phyloP scores from a whole-genome alignment of 2,797 vertebrate species.

The Scomberomorus guttatus region DNA sequence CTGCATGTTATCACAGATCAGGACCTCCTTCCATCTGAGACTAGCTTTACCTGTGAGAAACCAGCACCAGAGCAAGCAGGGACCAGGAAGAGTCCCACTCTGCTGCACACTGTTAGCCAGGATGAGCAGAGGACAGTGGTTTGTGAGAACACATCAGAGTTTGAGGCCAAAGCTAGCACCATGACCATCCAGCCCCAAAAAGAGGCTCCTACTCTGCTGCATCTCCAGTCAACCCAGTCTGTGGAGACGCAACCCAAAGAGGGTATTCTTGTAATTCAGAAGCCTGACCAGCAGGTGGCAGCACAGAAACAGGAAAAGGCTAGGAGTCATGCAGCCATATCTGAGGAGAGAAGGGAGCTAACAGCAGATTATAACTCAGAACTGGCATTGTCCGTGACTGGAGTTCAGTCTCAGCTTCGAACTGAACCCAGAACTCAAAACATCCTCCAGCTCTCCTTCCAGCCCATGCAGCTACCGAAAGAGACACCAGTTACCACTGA shows the following conservation, averaged over 20 bases:
- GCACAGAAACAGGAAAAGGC: constrained; percentile 84
- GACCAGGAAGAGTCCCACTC: constrained; percentile 79
- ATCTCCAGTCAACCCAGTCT: constrained; percentile 82
- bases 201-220: constrained; percentile 77
- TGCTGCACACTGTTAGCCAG: constrained; percentile 83
- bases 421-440: constrained; percentile 80
- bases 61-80: constrained; percentile 77
- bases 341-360: constrained; percentile 84
- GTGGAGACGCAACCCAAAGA: constrained; percentile 86
- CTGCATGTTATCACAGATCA: constrained; percentile 87
- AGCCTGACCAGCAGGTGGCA: constrained; percentile 81
- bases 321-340: constrained; percentile 76
- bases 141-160: constrained; percentile 79
- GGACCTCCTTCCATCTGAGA: constrained; percentile 83
- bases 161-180: constrained; percentile 72
- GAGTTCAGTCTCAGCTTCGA: constrained; percentile 71
- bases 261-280: constrained; percentile 77
- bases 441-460: constrained; percentile 83
- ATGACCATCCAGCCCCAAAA: constrained; percentile 71
- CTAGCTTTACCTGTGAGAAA: constrained; percentile 81
- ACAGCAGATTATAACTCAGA: constrained; percentile 81
- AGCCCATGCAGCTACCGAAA: constrained; percentile 85
- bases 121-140: constrained; percentile 81
- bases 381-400: constrained; percentile 79
- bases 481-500: constrained; percentile 80